Evolutionary conservation across 2,888 invertebrate species (phyloP).

Genomic region (Laothoe populi): DNA sequence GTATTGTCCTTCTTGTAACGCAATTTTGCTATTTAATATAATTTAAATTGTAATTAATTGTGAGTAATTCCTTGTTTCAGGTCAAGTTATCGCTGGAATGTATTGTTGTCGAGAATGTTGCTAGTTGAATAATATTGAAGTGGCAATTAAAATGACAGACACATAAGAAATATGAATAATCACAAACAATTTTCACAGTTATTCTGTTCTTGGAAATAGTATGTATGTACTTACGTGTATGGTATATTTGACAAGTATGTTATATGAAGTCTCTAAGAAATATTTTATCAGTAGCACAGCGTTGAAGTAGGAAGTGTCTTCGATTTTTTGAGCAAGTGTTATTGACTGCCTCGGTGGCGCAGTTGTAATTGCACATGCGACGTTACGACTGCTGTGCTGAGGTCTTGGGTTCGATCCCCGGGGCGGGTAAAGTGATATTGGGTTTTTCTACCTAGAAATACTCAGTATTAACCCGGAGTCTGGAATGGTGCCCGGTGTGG

Average conservation of each 20-base stretch:
- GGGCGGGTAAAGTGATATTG: no score
- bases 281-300: background rate
- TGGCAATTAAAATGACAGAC: conserved; percentile 11
- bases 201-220: background rate
- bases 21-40: conserved; percentile 51
- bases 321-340: no score
- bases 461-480: no score
- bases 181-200: background rate
- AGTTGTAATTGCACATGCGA: no score
- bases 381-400: no score
- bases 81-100: conserved; percentile 46
- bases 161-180: background rate
- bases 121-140: conserved; percentile 20
- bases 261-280: background rate
- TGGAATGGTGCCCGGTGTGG: no score
- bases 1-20: conserved; percentile 40
- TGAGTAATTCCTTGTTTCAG: conserved; percentile 50
- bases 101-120: background rate
- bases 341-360: no score
- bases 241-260: background rate
- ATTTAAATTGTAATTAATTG: conserved; percentile 59
- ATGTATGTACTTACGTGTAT: background rate
- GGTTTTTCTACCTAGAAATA: no score
- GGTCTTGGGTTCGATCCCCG: no score
- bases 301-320: no score